These are phyloP conservation scores for Drosophila ohnishii DNA, from an alignment of 1,140 invertebrate species.

Conservation along the genomic window DNA sequence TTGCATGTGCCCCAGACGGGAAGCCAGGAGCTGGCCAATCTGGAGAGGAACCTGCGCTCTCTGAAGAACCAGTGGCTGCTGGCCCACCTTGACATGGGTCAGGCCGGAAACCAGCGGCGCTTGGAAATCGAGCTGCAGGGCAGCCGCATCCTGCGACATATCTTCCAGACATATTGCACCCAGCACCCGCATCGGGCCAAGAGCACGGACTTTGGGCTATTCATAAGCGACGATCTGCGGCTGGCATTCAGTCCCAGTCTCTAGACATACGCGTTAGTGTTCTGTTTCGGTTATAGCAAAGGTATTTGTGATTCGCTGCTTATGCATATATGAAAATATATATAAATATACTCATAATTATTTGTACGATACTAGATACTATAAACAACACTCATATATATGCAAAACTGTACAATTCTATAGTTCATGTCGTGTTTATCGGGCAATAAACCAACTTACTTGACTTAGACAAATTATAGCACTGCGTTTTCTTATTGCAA, in stretches of 20 bases:
- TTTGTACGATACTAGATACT: conserved; percentile 29
- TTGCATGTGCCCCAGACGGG: conserved; percentile 58
- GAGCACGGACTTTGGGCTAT: conserved; percentile 68
- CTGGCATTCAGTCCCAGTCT: conserved; percentile 54
- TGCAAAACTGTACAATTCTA: conserved; percentile 45
- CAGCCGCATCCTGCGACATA: conserved; percentile 67
- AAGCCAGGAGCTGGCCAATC: conserved; percentile 16
- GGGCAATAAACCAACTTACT: conserved; percentile 51
- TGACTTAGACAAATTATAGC: conserved; percentile 26
- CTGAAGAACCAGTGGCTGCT: conserved; percentile 68
- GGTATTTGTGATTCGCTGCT: conserved; percentile 69
- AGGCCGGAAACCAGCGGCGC: conserved; percentile 33
- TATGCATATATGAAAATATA: conserved; percentile 13
- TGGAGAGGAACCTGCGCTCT: conserved; percentile 52
- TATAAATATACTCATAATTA: conserved; percentile 19
- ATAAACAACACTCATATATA: conserved; percentile 20
- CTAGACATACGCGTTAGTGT: conserved; percentile 26
- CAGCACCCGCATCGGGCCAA: conserved; percentile 70
- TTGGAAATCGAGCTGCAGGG: conserved; percentile 54
- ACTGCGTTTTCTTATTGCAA: background rate
- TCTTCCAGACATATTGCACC: conserved; percentile 73
- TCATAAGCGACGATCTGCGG: conserved; percentile 66
- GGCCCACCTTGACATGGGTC: conserved; percentile 53
- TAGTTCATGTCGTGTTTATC: conserved; percentile 55
- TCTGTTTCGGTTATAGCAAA: conserved; percentile 40